phyloP scores from a whole-genome alignment of 2,797 vertebrate species.

The Periparus ater region DNA sequence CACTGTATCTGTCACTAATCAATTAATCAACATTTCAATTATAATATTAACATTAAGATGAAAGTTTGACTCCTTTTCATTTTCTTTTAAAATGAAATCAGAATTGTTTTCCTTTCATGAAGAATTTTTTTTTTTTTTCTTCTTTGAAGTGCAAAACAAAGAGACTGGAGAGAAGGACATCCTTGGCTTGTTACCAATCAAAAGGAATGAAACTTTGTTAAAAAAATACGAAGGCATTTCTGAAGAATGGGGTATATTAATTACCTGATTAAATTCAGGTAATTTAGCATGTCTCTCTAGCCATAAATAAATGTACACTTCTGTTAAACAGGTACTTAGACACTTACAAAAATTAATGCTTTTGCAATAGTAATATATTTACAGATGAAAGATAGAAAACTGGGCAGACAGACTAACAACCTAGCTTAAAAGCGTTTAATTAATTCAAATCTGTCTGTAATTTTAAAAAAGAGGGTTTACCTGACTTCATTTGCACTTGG shows the following conservation, averaged over 20 bases:
- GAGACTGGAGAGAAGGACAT: background rate
- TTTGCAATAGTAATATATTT: background rate
- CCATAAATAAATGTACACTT: conserved; percentile 16
- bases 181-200: background rate
- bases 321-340: background rate
- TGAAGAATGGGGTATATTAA: conserved; percentile 3
- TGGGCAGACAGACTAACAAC: background rate
- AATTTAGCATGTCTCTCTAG: conserved; percentile 1
- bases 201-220: background rate
- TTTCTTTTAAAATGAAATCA: conserved; percentile 10
- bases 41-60: background rate
- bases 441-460: background rate
- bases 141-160: background rate
- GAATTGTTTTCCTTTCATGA: background rate
- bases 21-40: conserved; percentile 14
- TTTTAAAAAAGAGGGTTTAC: background rate
- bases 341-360: background rate
- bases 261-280: conserved; percentile 22
- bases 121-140: background rate
- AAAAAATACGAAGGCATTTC: background rate
- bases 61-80: conserved; percentile 11
- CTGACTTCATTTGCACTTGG: background rate
- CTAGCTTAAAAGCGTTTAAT: background rate
- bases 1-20: background rate
- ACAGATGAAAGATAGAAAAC: background rate